Percentiles rank a stretch among this genome's conserved stretches.
Evolutionary conservation across 92 coral and sea anemone species (phyloP).

Genomic region (Phenganax marumi): DNA sequence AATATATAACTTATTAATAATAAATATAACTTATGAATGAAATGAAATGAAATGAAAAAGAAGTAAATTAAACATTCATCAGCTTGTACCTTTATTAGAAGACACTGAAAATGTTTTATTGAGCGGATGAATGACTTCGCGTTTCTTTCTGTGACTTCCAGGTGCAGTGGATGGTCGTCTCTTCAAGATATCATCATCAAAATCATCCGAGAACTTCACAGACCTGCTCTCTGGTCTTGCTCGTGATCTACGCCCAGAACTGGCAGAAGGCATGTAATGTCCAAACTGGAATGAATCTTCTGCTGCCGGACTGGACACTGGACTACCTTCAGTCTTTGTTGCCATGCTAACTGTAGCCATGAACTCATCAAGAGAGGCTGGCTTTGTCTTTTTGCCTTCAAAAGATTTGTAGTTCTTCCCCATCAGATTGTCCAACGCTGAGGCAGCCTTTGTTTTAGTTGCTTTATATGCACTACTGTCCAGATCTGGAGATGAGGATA

Average conservation of each 20-base stretch:
- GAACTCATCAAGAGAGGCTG: conserved; percentile 89
- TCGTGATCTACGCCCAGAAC: conserved; percentile 69
- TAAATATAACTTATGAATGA: too few species aligned
- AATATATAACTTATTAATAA: too few species aligned
- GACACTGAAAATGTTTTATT: conserved; percentile 13
- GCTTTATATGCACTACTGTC: conserved; percentile 48
- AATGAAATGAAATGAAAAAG: too few species aligned
- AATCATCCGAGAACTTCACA: conserved; percentile 89
- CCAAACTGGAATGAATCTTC: conserved; percentile 95
- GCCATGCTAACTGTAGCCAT: conserved; percentile 79
- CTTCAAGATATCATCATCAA: conserved; percentile 67
- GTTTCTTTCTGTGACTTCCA: conserved; percentile 57
- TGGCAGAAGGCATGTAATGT: conserved; percentile 80
- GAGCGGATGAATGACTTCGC: conserved; percentile 14
- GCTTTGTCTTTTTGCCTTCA: conserved; percentile 61
- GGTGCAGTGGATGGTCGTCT: conserved; percentile 92
- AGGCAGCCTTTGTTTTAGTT: conserved; percentile 17
- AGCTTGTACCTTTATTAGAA: neutral
- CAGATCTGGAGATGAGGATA: conserved; percentile 48
- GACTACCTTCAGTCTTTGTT: conserved; percentile 32
- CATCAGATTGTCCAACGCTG: conserved; percentile 68
- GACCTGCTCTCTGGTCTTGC: conserved; percentile 89
- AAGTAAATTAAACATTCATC: neutral
- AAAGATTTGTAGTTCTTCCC: conserved; percentile 66
- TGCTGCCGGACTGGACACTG: conserved; percentile 66